Evolutionary conservation across 2,888 invertebrate species (phyloP), one percentile per base, ranked within the genome.

Genomic region (Lycaena phlaeas): DNA sequence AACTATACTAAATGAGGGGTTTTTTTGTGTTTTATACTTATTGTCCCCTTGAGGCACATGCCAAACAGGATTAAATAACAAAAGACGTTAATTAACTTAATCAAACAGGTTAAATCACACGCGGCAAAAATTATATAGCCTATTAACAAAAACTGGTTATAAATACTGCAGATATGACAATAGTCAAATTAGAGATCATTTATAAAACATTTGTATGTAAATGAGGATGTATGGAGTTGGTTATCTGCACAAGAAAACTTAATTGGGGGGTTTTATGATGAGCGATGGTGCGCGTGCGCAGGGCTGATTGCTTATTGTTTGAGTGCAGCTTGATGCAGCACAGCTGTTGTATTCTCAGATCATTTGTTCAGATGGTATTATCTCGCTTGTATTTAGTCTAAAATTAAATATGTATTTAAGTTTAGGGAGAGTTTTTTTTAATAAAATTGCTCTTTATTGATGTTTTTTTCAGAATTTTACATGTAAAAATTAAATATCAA

Each of bases 281-380:
- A 22, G 22, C 9, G 34, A 40, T 40, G 9, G 34, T n/a, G 46
- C 56, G 59, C 61, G 53, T 56, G 64, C 56, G 56, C 56, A 45
- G 44, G 40, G 43, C 53, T 75, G 76, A 77, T 77, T 77, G 72
- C 65, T 58, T 52, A 76, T 77, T 77, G 76, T 77, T 43, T 36
- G 9, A 6, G 17, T 15, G 61, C 74, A 74, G 68, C 74, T 71
- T 22, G 22, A 9, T 70, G 68, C 3, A 46, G 31, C 36, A 58
- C 68, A 68, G 66, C 60, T 61, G 61, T 52, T 39, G 25, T 10
- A 11, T 38, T 28, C 15, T 40, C n/a, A n/a, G n/a, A n/a, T n/a
- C n/a, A n/a, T n/a, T n/a, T n/a, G n/a, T n/a, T n/a, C n/a, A n/a
- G n/a, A n/a, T n/a, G n/a, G n/a, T n/a, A n/a, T n/a, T n/a, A n/a